phyloP scores from a whole-genome alignment of 2,888 invertebrate species.

The Siphonodentalium dalli region DNA sequence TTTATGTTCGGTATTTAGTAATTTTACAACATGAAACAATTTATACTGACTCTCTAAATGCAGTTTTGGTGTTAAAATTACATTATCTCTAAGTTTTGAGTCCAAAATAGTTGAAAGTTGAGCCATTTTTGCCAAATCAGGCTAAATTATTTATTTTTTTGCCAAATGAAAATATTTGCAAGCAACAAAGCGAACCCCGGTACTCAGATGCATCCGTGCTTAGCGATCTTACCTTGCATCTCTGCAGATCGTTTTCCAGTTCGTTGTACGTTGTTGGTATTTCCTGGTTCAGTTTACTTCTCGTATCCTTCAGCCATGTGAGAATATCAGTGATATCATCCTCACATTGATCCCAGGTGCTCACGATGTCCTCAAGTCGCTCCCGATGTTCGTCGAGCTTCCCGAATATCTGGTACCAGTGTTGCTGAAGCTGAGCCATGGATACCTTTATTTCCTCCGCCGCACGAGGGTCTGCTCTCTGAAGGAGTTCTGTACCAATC shows the following conservation, averaged over 20 bases:
- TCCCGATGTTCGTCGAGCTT: slow-evolving; percentile 43
- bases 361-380: slow-evolving; percentile 43
- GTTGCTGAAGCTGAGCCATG: slow-evolving; percentile 42
- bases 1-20: no score
- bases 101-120: no score
- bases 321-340: slow-evolving; percentile 57
- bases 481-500: slow-evolving; percentile 43
- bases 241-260: slow-evolving; percentile 50
- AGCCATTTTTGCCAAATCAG: no score
- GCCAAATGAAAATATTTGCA: no score
- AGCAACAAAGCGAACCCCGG: no score
- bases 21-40: no score
- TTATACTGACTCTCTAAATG: no score
- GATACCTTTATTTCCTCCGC: slow-evolving; percentile 38
- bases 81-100: no score
- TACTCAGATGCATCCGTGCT: no score
- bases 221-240: slow-evolving; percentile 47
- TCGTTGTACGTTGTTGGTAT: slow-evolving; percentile 55
- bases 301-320: slow-evolving; percentile 54
- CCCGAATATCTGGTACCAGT: slow-evolving; percentile 41
- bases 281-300: slow-evolving; percentile 36
- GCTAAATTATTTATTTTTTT: no score
- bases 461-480: slow-evolving; percentile 42
- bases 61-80: no score
- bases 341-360: slow-evolving; percentile 56